phyloP scores from a whole-genome alignment of 1,140 invertebrate genomes.

The Drosophila setifemur region DNA sequence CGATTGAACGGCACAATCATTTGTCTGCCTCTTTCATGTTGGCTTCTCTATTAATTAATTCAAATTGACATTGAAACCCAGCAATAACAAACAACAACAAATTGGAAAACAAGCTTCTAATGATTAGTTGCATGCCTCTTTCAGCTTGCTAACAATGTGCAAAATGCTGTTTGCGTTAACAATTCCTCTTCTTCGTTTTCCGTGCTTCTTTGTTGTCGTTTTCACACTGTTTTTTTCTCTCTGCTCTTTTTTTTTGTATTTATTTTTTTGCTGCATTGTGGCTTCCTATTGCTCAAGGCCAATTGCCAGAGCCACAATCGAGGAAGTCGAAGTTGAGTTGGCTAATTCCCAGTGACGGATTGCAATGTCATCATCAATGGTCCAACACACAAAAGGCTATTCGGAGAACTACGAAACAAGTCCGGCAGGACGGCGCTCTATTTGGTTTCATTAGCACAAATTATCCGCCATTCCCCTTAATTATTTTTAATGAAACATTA shows the following conservation, averaged over 20 bases:
- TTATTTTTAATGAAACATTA: slow-evolving; percentile 6
- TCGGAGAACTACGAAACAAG: neutral
- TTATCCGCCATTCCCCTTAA: neutral
- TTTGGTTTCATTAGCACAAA: neutral
- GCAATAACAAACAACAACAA: slow-evolving; percentile 53
- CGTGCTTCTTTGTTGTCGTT: slow-evolving; percentile 33
- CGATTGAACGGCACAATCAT: neutral
- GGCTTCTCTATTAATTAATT: slow-evolving; percentile 71
- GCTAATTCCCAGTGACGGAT: slow-evolving; percentile 20
- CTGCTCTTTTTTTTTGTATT: neutral
- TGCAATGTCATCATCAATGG: slow-evolving; percentile 8
- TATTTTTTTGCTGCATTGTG: slow-evolving; percentile 21
- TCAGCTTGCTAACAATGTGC: slow-evolving; percentile 67
- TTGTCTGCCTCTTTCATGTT: slow-evolving; percentile 43
- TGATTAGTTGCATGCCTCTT: slow-evolving; percentile 70
- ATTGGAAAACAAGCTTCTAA: slow-evolving; percentile 76
- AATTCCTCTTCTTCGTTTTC: slow-evolving; percentile 55
- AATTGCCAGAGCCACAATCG: slow-evolving; percentile 12
- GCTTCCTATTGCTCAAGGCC: slow-evolving; percentile 50
- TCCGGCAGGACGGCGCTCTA: too few species aligned
- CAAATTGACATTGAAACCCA: slow-evolving; percentile 74
- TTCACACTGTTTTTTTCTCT: slow-evolving; percentile 23
- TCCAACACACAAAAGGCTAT: too few species aligned
- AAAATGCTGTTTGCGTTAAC: slow-evolving; percentile 74
- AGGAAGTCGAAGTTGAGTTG: slow-evolving; percentile 45